Conservation (phyloP, 2,113 vertebrate species). For the Hippocampus abdominalis region DNA sequence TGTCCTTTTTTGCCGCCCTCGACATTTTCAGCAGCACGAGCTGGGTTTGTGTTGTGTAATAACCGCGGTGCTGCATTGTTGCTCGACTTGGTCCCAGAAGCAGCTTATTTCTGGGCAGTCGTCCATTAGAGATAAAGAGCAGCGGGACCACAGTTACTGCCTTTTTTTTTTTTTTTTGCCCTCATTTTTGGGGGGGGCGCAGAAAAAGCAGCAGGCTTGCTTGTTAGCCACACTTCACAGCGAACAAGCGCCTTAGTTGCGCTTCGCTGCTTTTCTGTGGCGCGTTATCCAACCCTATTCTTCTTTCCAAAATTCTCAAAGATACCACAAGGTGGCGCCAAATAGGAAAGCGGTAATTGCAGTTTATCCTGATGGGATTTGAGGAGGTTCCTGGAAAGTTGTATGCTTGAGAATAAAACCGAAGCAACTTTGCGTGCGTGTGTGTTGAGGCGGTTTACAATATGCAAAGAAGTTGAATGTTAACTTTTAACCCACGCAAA, state of each 20-base stretch:
- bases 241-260: not conserved
- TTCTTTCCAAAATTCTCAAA: not conserved
- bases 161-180: conserved; percentile 28
- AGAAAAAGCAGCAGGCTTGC: conserved; percentile 7
- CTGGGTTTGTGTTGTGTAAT: conserved; percentile 35
- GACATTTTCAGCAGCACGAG: conserved; percentile 30
- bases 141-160: conserved; percentile 14
- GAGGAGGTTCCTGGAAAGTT: not conserved
- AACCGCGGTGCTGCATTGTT: not conserved
- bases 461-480: not conserved
- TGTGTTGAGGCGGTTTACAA: not conserved
- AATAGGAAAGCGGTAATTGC: not conserved
- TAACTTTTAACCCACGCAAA: not conserved
- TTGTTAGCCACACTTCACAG: not conserved
- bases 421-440: not conserved
- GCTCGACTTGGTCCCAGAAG: conserved; percentile 33
- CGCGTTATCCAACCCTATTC: too few relatives aligned
- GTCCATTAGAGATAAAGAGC: conserved; percentile 41
- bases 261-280: not conserved
- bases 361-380: not conserved
- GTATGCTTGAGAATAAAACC: not conserved
- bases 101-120: conserved; percentile 51
- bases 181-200: not conserved
- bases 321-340: not conserved
- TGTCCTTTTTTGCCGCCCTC: conserved; percentile 1